These are phyloP conservation scores for Ylistrum balloti DNA, from an alignment of 1,140 invertebrate genomes.

Conservation along the genomic window DNA sequence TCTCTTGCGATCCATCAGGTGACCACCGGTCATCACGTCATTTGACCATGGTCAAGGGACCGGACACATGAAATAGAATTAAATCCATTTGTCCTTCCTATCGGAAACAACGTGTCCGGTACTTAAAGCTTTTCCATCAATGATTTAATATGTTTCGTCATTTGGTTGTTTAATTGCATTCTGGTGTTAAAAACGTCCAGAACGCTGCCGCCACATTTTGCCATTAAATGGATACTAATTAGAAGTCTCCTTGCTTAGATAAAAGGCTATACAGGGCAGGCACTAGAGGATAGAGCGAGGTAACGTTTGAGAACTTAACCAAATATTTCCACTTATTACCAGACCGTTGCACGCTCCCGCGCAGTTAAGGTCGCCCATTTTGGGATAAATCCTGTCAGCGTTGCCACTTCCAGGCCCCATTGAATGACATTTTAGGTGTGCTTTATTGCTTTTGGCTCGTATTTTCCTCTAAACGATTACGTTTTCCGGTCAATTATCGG, in stretches of 20 bases:
- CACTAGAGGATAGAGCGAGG: not conserved
- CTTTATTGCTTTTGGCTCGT: not conserved
- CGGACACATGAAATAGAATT: conserved; percentile 31
- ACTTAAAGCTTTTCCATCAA: conserved; percentile 5
- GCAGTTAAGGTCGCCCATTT: not conserved
- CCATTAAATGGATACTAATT: conserved; percentile 21
- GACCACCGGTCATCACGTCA: not conserved
- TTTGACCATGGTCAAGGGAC: not conserved
- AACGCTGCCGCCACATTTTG: not conserved
- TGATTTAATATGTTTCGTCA: conserved; percentile 35
- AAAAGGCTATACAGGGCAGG: not conserved
- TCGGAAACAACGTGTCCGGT: not conserved
- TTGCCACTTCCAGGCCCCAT: not conserved
- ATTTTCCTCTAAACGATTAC: conserved; percentile 34
- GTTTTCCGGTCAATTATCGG: conserved; percentile 38
- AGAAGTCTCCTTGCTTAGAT: not conserved
- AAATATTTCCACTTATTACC: conserved; percentile 17
- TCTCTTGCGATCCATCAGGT: not conserved
- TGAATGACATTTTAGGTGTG: conserved; percentile 23
- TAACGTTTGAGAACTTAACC: not conserved
- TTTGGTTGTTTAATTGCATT: not conserved
- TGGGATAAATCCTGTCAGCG: not conserved
- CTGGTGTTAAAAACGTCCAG: conserved; percentile 2
- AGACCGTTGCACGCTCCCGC: not conserved
- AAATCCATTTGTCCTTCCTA: not conserved